Percentiles rank a stretch among this genome's conserved stretches.
Conservation (phyloP, 2,113 vertebrate species). For the Muntiacus muntjak region DNA sequence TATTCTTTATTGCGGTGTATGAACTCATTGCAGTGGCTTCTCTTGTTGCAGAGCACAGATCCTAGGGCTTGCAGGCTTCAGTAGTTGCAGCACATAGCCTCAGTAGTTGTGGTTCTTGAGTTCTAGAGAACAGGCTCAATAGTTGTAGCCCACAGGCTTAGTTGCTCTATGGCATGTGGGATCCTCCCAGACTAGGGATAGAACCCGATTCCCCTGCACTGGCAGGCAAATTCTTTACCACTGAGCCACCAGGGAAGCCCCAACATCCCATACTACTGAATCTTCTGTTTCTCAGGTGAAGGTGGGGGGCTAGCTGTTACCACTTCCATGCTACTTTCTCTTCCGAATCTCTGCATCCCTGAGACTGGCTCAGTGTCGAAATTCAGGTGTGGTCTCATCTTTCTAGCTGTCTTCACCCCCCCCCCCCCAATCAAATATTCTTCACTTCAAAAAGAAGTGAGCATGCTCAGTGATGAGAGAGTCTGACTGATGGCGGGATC, state of each 20-base stretch:
- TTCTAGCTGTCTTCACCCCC: neutral
- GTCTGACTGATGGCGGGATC: neutral
- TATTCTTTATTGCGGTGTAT: neutral
- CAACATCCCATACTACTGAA: neutral
- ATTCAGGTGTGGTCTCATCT: neutral
- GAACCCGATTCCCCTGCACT: neutral
- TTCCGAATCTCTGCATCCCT: neutral
- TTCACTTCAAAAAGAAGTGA: neutral
- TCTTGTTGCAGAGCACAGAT: neutral
- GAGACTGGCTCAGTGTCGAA: neutral
- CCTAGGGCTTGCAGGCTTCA: neutral
- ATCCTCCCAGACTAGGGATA: neutral
- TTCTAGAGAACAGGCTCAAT: neutral
- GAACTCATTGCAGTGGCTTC: neutral
- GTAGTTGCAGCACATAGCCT: neutral
- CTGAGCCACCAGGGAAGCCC: neutral
- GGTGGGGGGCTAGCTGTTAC: neutral
- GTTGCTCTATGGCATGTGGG: neutral
- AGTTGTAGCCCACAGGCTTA: neutral
- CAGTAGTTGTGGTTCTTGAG: neutral
- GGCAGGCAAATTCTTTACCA: neutral
- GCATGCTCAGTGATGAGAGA: neutral
- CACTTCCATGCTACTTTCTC: neutral
- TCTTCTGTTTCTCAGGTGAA: neutral
- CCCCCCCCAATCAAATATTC: neutral